Base-by-base conservation (phyloP, 2,113 vertebrate genomes). In the Cheilinus undulatus region DNA sequence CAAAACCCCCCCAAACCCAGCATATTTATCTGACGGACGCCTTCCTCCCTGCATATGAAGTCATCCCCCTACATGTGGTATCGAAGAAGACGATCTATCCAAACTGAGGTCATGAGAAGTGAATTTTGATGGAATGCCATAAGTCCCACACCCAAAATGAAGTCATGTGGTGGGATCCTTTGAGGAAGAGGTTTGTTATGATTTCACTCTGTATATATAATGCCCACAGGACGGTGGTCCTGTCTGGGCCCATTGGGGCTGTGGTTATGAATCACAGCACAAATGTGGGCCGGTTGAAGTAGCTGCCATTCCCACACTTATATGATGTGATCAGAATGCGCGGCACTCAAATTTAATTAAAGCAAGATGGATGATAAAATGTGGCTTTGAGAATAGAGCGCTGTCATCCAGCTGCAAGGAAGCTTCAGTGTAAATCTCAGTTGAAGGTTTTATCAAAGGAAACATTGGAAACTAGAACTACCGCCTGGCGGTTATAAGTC, bases 61-160 rank as follows among this genome's bases (percentile, higher is more conserved):
- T 86, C 86, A 85, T 84, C 63, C 48, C 62, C 24, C 42, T 49
- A 77, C 81, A 73, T 87, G 80, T 77, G 75, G 81, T 86, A 87
- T 86, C 66, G 3, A 48, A 75, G 79, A 88, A 57, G 78, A 78
- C 64, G 72, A 75, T 81, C 79, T 80, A 34, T 84, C 68, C 84
- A 78, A 64, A 75, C 69, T 91, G 90, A 92, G 78, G 80, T 89
- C 87, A 90, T 69, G 79, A 89, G 69, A 80, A 88, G 89, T 85
- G 77, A 89, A 81, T 88, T 88, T 91, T 84, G 85, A 89, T 85
- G 72, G 73, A 83, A 82, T 54, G 69, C 86, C 76, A 89, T 77
- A 53, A 71, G 86, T 84, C 67, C 89, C 88, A 88, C 90, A 86
- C 90, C 91, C 89, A 83, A 53, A 71, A 78, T 92, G 88, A 92